These are phyloP conservation scores for Pogonocichla stellata DNA, from an alignment of 2,113 vertebrate species.

Conservation along the genomic window DNA sequence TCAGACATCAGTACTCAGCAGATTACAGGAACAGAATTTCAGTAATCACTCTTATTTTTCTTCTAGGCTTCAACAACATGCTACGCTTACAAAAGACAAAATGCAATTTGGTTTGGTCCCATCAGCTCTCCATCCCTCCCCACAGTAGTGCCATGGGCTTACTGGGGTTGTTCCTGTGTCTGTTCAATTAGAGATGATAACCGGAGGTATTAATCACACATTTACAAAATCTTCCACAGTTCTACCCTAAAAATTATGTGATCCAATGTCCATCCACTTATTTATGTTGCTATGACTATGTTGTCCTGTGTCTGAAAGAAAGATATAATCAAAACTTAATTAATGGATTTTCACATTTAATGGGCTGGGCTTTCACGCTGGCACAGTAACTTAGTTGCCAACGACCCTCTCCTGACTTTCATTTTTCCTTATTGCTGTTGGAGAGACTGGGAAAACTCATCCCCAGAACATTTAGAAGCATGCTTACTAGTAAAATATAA, in stretches of 20 bases:
- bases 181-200: constrained; percentile 73
- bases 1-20: constrained; percentile 53
- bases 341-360: constrained; percentile 73
- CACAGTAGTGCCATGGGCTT: constrained; percentile 66
- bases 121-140: constrained; percentile 8
- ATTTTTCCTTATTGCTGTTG: constrained; percentile 27
- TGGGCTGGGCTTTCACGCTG: constrained; percentile 41
- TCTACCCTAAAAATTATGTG: constrained; percentile 43
- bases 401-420: constrained; percentile 28
- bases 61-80: constrained; percentile 56
- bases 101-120: constrained; percentile 31
- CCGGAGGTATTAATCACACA: constrained; percentile 69
- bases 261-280: constrained; percentile 31
- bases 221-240: constrained; percentile 62
- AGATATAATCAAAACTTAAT: constrained; percentile 50
- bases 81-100: constrained; percentile 62
- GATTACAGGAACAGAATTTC: constrained; percentile 62
- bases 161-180: constrained; percentile 26
- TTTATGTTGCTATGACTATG: constrained; percentile 59
- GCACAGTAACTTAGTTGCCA: constrained; percentile 39
- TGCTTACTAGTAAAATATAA: neutral
- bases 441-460: neutral
- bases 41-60: constrained; percentile 65
- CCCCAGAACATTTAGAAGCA: neutral
- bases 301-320: constrained; percentile 51